phyloP scores from a whole-genome alignment of 2,113 vertebrate species.

The Hippocampus mohnikei region DNA sequence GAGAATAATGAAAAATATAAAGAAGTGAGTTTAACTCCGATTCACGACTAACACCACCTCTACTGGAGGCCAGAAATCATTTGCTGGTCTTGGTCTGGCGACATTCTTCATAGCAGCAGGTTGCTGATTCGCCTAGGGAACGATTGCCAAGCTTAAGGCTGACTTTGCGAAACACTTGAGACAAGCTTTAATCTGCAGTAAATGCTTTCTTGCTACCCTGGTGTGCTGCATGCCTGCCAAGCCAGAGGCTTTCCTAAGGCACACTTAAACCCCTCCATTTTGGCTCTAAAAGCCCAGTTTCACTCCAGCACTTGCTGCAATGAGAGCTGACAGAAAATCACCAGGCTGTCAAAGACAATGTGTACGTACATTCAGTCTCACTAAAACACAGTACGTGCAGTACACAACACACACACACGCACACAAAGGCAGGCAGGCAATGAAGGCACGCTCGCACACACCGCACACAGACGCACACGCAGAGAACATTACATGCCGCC shows the following conservation, averaged over 20 bases:
- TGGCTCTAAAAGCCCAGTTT: slow-evolving; percentile 50
- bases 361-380: slow-evolving; percentile 24
- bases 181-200: slow-evolving; percentile 67
- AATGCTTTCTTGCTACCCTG: slow-evolving; percentile 63
- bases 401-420: slow-evolving; percentile 17
- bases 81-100: slow-evolving; percentile 28
- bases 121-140: slow-evolving; percentile 47
- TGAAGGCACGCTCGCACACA: slow-evolving; percentile 14
- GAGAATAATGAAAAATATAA: slow-evolving; percentile 24
- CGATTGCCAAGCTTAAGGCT: slow-evolving; percentile 57
- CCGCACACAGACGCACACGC: slow-evolving; percentile 15
- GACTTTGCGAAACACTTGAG: slow-evolving; percentile 68
- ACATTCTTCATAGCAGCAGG: slow-evolving; percentile 47
- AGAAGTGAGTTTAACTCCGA: slow-evolving; percentile 24
- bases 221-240: slow-evolving; percentile 44
- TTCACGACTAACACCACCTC: slow-evolving; percentile 23
- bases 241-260: slow-evolving; percentile 63
- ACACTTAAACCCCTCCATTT: slow-evolving; percentile 65
- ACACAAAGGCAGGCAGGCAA: not conserved
- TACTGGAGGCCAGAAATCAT: not conserved
- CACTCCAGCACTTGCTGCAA: slow-evolving; percentile 44
- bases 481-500: slow-evolving; percentile 14
- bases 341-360: slow-evolving; percentile 41
- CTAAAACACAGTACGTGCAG: slow-evolving; percentile 2
- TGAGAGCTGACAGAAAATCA: slow-evolving; percentile 29